Evolutionary conservation across 2,888 invertebrate genomes (phyloP), one percentile per base, ranked within the genome.

Genomic region (Rhamnusium bicolor): DNA sequence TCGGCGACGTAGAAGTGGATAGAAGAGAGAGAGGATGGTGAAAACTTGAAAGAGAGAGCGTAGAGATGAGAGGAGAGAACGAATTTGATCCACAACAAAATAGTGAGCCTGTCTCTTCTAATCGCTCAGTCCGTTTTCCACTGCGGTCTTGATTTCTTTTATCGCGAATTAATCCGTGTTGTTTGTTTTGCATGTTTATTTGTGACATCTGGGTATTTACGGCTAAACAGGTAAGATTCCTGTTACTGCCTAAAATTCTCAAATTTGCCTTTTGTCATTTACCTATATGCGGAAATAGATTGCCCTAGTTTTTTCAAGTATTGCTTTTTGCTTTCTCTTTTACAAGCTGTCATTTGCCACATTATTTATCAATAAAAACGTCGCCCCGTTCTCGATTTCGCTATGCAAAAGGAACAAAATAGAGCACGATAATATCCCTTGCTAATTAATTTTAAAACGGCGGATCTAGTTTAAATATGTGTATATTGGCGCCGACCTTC

Each of bases 81-180:
- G 89, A 89, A 89, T 88, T 88, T 88, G 89, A 89, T 87, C 88
- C 88, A 89, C 88, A 88, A 89, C 88, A 89, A 89, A 89, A 88
- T 88, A 88, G 88, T 88, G 87, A 88, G 87, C 87, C 86, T 87
- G 87, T 86, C 87, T 87, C 86, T 86, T 85, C 86, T 88, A 87
- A 86, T 86, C 87, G 87, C 85, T 87, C 87, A 86, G 88, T 88
- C 86, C 86, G 87, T 87, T 88, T 88, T 87, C 85, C 86, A 86
- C 85, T 85, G 85, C 85, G 85, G 85, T 85, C 84, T 85, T 85
- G 85, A 82, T 85, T 85, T 86, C 84, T 81, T 84, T 85, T 80
- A 79, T 79, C 83, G 84, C 81, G 85, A 84, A 82, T 82, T 79
- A 78, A 76, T 80, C 81, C 82, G 79, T 82, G 83, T 79, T 80